A percentile compares a stretch with the other conserved stretches of the same genome.
Evolutionary conservation across 2,797 vertebrate genomes (phyloP).

Genomic region (Odontamblyopus rebecca): DNA sequence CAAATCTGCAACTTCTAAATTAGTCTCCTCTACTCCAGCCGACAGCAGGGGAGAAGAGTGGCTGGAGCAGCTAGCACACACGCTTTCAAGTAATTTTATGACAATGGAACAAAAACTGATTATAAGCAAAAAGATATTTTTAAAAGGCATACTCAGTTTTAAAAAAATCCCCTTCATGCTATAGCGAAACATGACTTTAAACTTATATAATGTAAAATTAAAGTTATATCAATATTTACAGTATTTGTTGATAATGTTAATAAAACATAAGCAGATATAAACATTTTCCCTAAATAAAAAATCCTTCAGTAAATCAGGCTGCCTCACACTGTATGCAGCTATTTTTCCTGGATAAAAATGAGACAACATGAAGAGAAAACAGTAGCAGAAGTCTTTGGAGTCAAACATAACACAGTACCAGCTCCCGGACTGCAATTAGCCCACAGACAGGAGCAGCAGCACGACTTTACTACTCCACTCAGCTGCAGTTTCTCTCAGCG

Average conservation of each 20-base stretch:
- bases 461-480: conserved; percentile 52
- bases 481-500: conserved; percentile 53
- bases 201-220: not conserved
- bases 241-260: not conserved
- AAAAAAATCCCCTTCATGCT: not conserved
- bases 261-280: conserved; percentile 1
- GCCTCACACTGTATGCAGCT: conserved; percentile 18
- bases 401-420: conserved; percentile 40
- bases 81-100: conserved; percentile 65
- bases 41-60: conserved; percentile 64
- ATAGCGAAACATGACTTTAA: not conserved
- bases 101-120: conserved; percentile 24
- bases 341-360: conserved; percentile 16
- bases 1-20: conserved; percentile 99
- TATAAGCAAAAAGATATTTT: conserved; percentile 27
- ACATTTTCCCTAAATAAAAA: not conserved
- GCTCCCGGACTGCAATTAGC: conserved; percentile 54
- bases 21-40: conserved; percentile 89
- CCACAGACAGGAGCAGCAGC: conserved; percentile 56
- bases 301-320: conserved; percentile 4
- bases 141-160: not conserved
- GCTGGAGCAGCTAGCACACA: conserved; percentile 51
- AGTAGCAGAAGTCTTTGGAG: conserved; percentile 34
- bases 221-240: not conserved
- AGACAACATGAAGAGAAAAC: conserved; percentile 24